Evolutionary conservation across 1,140 invertebrate species (phyloP), one percentile per base, ranked within the genome.

Genomic region (Magallana ariakensis): DNA sequence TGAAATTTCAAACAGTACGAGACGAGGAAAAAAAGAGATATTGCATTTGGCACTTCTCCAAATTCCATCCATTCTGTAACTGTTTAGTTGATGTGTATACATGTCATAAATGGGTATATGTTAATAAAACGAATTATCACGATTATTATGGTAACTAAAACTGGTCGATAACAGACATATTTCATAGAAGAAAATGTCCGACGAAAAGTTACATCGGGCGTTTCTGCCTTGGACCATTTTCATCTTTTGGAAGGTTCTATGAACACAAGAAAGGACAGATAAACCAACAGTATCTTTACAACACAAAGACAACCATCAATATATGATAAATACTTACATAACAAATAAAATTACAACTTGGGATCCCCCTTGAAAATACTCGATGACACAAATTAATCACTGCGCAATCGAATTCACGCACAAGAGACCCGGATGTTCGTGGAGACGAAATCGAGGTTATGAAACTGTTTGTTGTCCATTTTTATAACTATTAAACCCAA

Each of bases 351-450:
- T 84, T 84, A 66, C 83, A 54, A 60, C 60, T 66, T 60, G 58
- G 83, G 66, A 66, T 60, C 58, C 66, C 66, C 83, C 66, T 66
- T 66, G 83, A 66, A 84, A 84, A 66, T 60, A 84, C 56, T 60
- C 82, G 82, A 84, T 84, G 83, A 84, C 83, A 84, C 83, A 84
- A 84, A 84, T 84, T 84, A 66, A 33, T 84, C 83, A 54, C 57
- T 84, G 83, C 83, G 83, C 83, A 84, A 66, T 66, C 66, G 11
- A 66, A 66, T 84, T 84, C 83, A 53, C 83, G 83, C 83, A 84
- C 33, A 54, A 66, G 54, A 66, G 83, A 84, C 83, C 83, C 83
- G 83, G 83, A 84, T 84, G 83, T 84, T 84, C 66, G 66, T 75
- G 66, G 66, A 75, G 66, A 75, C 22, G 22, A 75, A 75, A 75